Percentiles rank a stretch among this genome's conserved stretches.
phyloP scores from a whole-genome alignment of 2,888 invertebrate species.

The Scotopteryx bipunctaria region DNA sequence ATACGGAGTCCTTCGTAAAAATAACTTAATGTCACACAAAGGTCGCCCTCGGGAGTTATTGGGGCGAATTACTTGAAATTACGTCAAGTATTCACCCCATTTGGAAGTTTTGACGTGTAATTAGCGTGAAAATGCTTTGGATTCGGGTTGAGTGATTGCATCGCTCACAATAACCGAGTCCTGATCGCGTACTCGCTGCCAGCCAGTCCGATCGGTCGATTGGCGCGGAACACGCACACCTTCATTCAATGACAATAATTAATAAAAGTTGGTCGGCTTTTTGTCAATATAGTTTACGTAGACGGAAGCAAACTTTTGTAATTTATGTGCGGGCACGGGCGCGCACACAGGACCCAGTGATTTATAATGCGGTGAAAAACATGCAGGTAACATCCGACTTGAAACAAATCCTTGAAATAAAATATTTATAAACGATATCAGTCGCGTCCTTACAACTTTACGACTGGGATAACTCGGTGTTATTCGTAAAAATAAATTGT shows the following conservation, averaged over 20 bases:
- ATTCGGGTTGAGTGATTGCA: constrained; percentile 16
- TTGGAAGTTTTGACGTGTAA: constrained; percentile 22
- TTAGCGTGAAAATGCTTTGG: constrained; percentile 20
- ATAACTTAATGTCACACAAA: constrained; percentile 17
- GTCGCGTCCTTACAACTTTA: background rate
- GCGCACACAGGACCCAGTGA: too few species aligned
- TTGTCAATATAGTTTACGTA: background rate
- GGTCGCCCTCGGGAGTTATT: constrained; percentile 11
- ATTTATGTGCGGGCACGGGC: too few species aligned
- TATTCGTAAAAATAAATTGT: constrained; percentile 1
- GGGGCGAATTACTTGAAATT: constrained; percentile 5
- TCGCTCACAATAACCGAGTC: constrained; percentile 2
- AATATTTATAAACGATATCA: background rate
- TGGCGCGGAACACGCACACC: constrained; percentile 9
- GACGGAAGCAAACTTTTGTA: background rate
- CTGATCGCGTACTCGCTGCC: constrained; percentile 6
- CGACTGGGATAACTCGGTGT: background rate
- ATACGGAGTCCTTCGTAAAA: constrained; percentile 3
- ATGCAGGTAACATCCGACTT: too few species aligned
- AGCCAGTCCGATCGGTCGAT: constrained; percentile 6
- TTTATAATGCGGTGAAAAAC: too few species aligned
- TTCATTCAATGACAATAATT: constrained; percentile 5
- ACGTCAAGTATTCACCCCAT: constrained; percentile 15
- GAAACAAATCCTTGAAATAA: background rate
- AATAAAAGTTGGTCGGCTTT: background rate